Evolutionary conservation across 2,113 vertebrate genomes (phyloP), one percentile per base, ranked within the genome.

Genomic region (Hemibagrus wyckioides): DNA sequence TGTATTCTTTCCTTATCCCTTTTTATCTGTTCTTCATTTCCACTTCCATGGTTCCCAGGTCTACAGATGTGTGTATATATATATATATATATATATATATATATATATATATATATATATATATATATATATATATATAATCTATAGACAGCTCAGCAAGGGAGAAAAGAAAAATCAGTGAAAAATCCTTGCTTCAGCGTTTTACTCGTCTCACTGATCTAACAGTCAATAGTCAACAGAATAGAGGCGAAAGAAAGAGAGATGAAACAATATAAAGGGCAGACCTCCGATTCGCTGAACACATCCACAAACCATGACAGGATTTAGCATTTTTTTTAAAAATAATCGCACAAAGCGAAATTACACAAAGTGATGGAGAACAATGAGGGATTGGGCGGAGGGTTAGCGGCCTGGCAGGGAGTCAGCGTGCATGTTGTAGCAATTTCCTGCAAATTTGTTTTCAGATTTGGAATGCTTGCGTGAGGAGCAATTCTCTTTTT

Each of bases 381-480:
- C 89, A 90, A 89, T 90, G 52, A 86, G 63, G 63, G 44, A 69
- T 50, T 80, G 83, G 87, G 90, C 91, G 91, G 83, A 89, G 90
- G 61, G 92, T 93, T 91, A 91, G 91, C 92, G 89, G 90, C 92
- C 94, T 96, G 95, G 94, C 92, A 92, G 89, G 86, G 89, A 95
- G 92, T 96, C 93, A 94, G 92, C 92, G 92, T 94, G 92, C 92
- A 92, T 93, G 94, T 94, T 93, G 90, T 88, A 94, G 95, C 92
- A 93, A 92, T 94, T 92, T 95, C 94, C 94, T 93, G 92, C 91
- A 92, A 94, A 96, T 95, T 95, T 96, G 92, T 95, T 94, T 95
- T 93, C 92, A 48, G 3, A 94, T 94, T 93, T 94, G 92, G 94
- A 96, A 95, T 91, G 93, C 92, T 95, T 94, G 93, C 90, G 9